phyloP scores from a whole-genome alignment of 1,140 invertebrate species.

The Gonioctena quinquepunctata region DNA sequence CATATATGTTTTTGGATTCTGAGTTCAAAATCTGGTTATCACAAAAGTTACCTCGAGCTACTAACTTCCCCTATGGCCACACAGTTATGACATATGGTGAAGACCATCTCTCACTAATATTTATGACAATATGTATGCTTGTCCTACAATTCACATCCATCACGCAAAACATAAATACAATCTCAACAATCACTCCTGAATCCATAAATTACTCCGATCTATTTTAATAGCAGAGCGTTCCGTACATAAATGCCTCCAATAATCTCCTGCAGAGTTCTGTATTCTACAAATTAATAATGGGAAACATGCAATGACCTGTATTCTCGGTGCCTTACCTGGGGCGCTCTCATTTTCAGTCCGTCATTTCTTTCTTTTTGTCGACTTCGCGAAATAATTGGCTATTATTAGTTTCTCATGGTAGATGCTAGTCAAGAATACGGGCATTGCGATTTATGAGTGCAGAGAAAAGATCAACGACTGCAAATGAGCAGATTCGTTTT shows the following conservation, averaged over 20 bases:
- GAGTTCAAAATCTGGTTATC: too few species aligned
- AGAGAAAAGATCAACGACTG: neutral
- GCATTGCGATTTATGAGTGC: neutral
- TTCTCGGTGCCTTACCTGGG: neutral
- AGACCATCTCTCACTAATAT: too few species aligned
- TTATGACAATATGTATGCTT: too few species aligned
- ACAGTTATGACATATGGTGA: too few species aligned
- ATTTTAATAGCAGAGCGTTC: neutral
- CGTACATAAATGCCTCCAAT: neutral
- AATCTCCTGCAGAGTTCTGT: neutral
- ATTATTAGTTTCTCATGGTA: neutral
- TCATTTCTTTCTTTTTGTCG: neutral
- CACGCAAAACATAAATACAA: too few species aligned
- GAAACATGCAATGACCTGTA: conserved; percentile 2
- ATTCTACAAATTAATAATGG: conserved; percentile 1
- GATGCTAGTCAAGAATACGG: neutral
- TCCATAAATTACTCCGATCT: neutral
- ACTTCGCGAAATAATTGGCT: neutral
- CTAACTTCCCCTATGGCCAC: too few species aligned
- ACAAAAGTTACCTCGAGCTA: too few species aligned
- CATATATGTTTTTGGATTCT: too few species aligned
- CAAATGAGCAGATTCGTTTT: too few species aligned
- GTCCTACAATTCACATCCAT: too few species aligned
- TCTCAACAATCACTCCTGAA: neutral
- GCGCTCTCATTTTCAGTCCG: conserved; percentile 6